A percentile compares a stretch with the other conserved stretches of the same genome.
Evolutionary conservation across 1,140 invertebrate genomes (phyloP).

Genomic region (Asobara japonica): DNA sequence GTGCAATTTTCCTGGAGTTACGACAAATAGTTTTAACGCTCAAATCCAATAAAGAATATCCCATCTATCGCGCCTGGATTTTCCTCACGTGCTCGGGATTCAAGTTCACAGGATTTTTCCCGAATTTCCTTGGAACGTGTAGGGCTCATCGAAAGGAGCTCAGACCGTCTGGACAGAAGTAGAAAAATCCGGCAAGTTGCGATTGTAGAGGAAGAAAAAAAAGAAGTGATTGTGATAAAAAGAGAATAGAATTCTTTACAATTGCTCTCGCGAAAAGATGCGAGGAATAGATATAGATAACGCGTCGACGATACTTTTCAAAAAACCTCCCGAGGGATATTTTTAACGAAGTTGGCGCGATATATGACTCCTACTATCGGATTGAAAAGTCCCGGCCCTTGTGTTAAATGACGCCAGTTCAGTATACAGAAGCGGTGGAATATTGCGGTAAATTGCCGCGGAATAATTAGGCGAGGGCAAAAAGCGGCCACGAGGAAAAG

Average conservation of each 20-base stretch:
- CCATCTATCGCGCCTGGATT: not conserved
- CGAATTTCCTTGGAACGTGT: not conserved
- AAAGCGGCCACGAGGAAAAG: no score
- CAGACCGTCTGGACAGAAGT: not conserved
- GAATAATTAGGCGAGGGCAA: no score
- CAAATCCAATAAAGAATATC: not conserved
- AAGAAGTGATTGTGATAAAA: not conserved
- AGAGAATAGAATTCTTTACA: constrained; percentile 5
- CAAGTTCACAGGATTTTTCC: not conserved
- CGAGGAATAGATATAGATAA: not conserved
- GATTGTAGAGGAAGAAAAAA: not conserved
- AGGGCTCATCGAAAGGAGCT: not conserved
- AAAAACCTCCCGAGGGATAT: not conserved
- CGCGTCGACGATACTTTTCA: not conserved
- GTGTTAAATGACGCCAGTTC: no score
- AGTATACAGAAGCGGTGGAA: no score
- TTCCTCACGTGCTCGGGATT: not conserved
- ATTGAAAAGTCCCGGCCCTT: no score
- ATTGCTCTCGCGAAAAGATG: not conserved
- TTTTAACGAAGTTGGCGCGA: not conserved
- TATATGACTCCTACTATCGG: not conserved
- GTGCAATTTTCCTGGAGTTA: not conserved
- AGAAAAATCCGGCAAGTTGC: not conserved
- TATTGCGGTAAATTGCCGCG: no score
- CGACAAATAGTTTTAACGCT: not conserved